phyloP scores from a whole-genome alignment of 2,888 invertebrate species.

The Drosophila barbarae region DNA sequence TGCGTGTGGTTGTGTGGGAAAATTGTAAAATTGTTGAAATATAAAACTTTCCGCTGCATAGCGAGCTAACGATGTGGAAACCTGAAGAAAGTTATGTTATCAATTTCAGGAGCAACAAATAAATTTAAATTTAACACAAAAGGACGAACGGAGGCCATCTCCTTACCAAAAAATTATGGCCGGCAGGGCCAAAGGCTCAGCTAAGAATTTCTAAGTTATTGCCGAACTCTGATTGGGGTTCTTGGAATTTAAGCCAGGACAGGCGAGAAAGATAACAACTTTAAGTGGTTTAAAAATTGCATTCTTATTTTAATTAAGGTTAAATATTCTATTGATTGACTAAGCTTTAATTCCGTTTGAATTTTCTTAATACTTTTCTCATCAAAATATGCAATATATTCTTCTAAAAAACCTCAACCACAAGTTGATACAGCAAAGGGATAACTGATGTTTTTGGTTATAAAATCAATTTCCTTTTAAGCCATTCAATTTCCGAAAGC shows the following conservation, averaged over 20 bases:
- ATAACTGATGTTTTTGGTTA: constrained; percentile 52
- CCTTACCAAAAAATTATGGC: constrained; percentile 26
- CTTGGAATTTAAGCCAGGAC: not conserved
- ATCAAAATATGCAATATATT: not conserved
- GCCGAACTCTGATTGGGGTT: constrained; percentile 13
- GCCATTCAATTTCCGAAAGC: constrained; percentile 78
- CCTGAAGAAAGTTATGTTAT: constrained; percentile 79
- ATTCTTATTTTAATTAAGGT: not conserved
- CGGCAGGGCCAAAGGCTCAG: constrained; percentile 14
- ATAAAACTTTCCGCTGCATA: constrained; percentile 78
- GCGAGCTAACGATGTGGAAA: constrained; percentile 79
- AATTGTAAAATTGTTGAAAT: constrained; percentile 74
- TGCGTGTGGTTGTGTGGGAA: constrained; percentile 32
- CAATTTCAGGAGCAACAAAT: constrained; percentile 78
- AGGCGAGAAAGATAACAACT: not conserved
- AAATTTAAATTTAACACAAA: constrained; percentile 78
- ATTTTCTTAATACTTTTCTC: not conserved
- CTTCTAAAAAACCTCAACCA: not conserved
- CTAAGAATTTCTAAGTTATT: constrained; percentile 4
- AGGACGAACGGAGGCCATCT: constrained; percentile 27
- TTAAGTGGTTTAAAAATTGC: not conserved
- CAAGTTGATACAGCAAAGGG: constrained; percentile 2
- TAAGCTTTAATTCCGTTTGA: not conserved
- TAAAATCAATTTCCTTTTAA: constrained; percentile 78
- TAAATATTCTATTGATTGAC: not conserved